phyloP scores from a whole-genome alignment of 1,140 invertebrate species.

The Drosophila ercepeae region DNA sequence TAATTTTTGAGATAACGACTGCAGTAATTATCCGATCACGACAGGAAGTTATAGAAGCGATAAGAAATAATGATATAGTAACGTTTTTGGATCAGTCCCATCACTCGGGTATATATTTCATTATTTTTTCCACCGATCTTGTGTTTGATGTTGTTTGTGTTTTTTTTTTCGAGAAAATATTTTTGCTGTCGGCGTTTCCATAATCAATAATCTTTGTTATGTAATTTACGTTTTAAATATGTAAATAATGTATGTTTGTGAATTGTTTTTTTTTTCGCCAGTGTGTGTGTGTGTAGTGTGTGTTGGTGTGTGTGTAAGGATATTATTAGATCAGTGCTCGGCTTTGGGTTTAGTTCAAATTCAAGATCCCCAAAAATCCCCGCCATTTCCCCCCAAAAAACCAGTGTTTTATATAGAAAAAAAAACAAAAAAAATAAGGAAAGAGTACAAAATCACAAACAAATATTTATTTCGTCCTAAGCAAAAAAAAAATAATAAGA shows the following conservation, averaged over 20 bases:
- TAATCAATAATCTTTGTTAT: constrained; percentile 36
- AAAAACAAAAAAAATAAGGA: constrained; percentile 7
- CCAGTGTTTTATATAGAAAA: constrained; percentile 23
- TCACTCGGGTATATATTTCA: too few species aligned
- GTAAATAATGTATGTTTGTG: constrained; percentile 32
- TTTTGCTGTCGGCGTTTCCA: constrained; percentile 16
- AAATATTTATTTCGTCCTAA: constrained; percentile 37
- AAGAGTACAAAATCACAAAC: constrained; percentile 12
- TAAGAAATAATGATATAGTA: neutral
- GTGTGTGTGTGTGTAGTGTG: neutral
- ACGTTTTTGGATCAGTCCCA: neutral
- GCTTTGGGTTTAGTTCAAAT: constrained; percentile 34
- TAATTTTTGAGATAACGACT: constrained; percentile 22
- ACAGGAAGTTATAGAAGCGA: neutral
- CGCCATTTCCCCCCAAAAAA: neutral
- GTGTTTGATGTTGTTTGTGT: neutral
- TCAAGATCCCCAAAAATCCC: neutral
- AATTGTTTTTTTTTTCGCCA: neutral
- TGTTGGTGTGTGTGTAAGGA: constrained; percentile 6
- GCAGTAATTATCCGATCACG: constrained; percentile 26
- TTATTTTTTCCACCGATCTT: neutral
- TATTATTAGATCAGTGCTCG: constrained; percentile 32
- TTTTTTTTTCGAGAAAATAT: neutral
- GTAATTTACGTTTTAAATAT: constrained; percentile 37
- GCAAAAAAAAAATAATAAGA: too few species aligned